Evolutionary conservation across 1,140 invertebrate species (phyloP).

Genomic region (Sycophaga agraensis): DNA sequence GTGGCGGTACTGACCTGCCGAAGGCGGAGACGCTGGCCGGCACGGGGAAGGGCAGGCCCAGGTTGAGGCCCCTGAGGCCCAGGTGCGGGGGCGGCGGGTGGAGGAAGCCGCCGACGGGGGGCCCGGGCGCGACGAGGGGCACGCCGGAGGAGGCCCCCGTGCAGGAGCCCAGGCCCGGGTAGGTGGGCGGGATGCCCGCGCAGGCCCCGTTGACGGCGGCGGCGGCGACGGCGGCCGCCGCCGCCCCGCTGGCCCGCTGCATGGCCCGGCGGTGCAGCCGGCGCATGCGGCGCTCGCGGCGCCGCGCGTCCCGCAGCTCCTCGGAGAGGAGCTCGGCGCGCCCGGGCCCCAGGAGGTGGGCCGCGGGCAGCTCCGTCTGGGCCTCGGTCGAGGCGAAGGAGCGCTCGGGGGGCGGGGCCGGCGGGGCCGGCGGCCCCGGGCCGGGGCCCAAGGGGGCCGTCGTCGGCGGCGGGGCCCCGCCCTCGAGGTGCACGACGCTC

Average conservation of each 20-base stretch:
- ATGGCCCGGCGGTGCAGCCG: constrained; percentile 46
- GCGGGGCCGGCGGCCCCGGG: background rate
- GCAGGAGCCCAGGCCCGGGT: constrained; percentile 35
- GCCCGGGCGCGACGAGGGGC: constrained; percentile 41
- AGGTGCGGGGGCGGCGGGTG: constrained; percentile 54
- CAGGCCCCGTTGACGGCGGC: constrained; percentile 34
- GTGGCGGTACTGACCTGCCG: constrained; percentile 51
- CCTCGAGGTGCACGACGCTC: constrained; percentile 51
- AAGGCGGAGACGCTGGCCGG: constrained; percentile 55
- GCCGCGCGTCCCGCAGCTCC: constrained; percentile 43
- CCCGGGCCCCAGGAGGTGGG: constrained; percentile 14
- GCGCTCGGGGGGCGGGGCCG: constrained; percentile 29
- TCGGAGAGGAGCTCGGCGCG: constrained; percentile 35
- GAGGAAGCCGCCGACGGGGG: constrained; percentile 42
- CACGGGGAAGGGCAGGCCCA: constrained; percentile 55
- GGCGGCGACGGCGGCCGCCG: constrained; percentile 23
- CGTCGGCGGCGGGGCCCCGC: constrained; percentile 28
- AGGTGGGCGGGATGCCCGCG: constrained; percentile 48
- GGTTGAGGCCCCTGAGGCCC: constrained; percentile 52
- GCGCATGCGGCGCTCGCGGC: constrained; percentile 48
- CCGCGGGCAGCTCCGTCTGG: constrained; percentile 47
- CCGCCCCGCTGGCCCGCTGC: constrained; percentile 41
- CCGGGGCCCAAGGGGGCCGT: background rate
- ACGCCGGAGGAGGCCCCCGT: constrained; percentile 25
- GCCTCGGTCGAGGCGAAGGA: constrained; percentile 53